These are phyloP conservation scores for Casuarius casuarius DNA, from an alignment of 2,113 vertebrate species.

Conservation along the genomic window DNA sequence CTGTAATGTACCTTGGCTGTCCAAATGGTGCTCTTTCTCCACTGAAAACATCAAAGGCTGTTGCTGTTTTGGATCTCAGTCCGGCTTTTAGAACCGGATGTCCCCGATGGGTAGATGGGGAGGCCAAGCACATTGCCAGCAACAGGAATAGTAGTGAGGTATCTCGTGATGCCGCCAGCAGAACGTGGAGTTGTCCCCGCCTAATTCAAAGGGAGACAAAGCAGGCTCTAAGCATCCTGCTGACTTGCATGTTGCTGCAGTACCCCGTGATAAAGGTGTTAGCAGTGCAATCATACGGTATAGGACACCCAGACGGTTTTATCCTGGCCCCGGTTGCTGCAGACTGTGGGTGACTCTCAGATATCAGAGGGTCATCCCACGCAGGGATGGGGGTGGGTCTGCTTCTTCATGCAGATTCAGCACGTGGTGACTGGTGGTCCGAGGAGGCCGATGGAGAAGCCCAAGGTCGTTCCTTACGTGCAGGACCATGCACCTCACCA, in stretches of 20 bases:
- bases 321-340: neutral
- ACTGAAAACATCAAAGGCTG: neutral
- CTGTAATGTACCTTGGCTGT: neutral
- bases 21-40: neutral
- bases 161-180: neutral
- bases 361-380: neutral
- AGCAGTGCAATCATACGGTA: fast-evolving
- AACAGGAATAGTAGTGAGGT: neutral
- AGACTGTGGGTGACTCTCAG: neutral
- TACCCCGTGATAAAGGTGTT: neutral
- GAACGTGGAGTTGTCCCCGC: neutral
- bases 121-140: neutral
- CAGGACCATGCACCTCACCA: fast-evolving
- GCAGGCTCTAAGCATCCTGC: neutral
- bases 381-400: fast-evolving
- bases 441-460: neutral
- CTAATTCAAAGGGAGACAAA: neutral
- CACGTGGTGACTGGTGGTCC: neutral
- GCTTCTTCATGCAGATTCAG: neutral
- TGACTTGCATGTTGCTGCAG: neutral
- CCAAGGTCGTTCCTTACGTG: neutral
- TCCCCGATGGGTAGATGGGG: neutral
- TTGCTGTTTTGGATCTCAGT: neutral
- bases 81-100: neutral
- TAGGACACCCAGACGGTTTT: neutral